Evolutionary conservation across 2,888 invertebrate species (phyloP), one percentile per base, ranked within the genome.

Genomic region (Tenodera sinensis): DNA sequence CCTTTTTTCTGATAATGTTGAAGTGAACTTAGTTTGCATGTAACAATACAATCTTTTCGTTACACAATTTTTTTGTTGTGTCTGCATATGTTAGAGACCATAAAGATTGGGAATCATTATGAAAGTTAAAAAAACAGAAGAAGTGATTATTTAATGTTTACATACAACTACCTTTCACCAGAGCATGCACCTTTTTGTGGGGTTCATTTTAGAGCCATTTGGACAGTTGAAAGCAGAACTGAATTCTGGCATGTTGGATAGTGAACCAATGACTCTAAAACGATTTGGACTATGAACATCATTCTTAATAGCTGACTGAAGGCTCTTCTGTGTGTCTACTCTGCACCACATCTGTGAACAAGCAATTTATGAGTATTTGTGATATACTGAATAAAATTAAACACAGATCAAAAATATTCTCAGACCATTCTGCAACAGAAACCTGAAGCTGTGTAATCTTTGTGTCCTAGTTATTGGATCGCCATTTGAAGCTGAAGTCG

Each of bases 241-340:
- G 86, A 92, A 91, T 83, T 91, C 91, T 87, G 90, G 88, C 89
- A 91, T 90, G 86, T 92, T 91, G n/a, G 91, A 90, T 28, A 91
- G 89, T 8, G 91, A 84, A 14, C 91, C 91, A 27, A 91, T 90
- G 12, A 92, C 91, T 42, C 91, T 88, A 30, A 89, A 91, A 14
- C 90, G 87, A 82, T 91, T 91, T 0, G 91, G 90, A 9, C 90
- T 89, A 87, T 91, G 91, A 6, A 81, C 83, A n/a, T 90, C 90
- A 27, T 82, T 88, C n/a, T 86, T 83, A 15, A 89, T 82, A 54
- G 85, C 85, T 3, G 89, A 83, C 7, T 85, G 34, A 82, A 91
- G 81, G 6, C 90, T 90, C 1, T 54, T 81, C 20, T 81, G 20
- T 28, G 91, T 90, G 15, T 90, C 90, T 6, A 86, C 88, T 9